Conservation (phyloP, 1,140 invertebrate genomes). For the Drosophila rhopaloa region DNA sequence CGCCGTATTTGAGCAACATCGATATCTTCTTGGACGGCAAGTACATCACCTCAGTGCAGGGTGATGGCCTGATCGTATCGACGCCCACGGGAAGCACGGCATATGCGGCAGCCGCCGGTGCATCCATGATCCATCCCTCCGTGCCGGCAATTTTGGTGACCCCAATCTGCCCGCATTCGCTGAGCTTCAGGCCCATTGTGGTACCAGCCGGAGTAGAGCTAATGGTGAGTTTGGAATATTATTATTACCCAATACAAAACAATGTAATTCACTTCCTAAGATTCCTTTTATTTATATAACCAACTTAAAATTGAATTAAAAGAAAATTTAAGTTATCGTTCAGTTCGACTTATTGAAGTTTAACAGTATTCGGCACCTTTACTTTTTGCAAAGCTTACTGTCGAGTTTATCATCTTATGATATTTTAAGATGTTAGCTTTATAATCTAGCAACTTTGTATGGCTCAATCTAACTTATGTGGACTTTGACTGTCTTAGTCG, state of each 20-base stretch:
- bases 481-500: background rate
- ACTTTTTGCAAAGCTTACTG: too few relatives aligned
- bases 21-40: constrained; percentile 97
- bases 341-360: too few relatives aligned
- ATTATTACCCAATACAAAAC: background rate
- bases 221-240: constrained; percentile 88
- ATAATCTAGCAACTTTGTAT: background rate
- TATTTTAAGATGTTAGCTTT: background rate
- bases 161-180: constrained; percentile 98
- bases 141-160: constrained; percentile 98
- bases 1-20: constrained; percentile 97
- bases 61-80: constrained; percentile 96
- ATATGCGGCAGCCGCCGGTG: constrained; percentile 98
- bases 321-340: too few relatives aligned
- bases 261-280: too few relatives aligned
- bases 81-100: constrained; percentile 98
- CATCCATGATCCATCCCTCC: constrained; percentile 98
- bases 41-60: constrained; percentile 97
- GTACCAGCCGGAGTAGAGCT: constrained; percentile 98
- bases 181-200: constrained; percentile 97
- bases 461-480: constrained; percentile 8
- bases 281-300: too few relatives aligned
- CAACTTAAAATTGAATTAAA: too few relatives aligned
- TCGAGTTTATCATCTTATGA: background rate
- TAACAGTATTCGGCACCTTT: too few relatives aligned